Evolutionary conservation across 2,797 vertebrate species (phyloP).

Genomic region (Oreonectes daqikongensis): DNA sequence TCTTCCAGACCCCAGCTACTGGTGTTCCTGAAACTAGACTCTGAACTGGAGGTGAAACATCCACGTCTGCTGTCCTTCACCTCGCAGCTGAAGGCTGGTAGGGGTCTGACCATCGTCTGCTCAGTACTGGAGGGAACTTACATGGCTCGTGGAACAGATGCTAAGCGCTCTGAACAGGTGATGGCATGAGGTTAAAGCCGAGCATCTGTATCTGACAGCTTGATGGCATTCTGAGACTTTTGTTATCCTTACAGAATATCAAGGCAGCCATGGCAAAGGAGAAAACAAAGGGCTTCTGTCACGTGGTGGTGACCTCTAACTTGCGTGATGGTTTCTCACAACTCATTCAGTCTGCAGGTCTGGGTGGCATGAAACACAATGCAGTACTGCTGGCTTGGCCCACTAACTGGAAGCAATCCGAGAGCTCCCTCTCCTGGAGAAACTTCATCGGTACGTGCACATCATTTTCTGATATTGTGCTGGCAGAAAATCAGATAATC

Average conservation of each 20-base stretch:
- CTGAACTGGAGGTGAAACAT: conserved; percentile 83
- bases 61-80: conserved; percentile 89
- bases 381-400: conserved; percentile 95
- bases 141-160: conserved; percentile 80
- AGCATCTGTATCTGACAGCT: neutral
- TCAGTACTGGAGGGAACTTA: conserved; percentile 90
- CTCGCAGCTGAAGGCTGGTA: conserved; percentile 92
- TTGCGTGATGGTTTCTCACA: conserved; percentile 91
- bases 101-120: conserved; percentile 90
- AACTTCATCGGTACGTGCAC: conserved; percentile 88
- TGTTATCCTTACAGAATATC: conserved; percentile 76
- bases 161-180: conserved; percentile 86
- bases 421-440: conserved; percentile 80
- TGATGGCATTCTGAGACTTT: too few species aligned
- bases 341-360: conserved; percentile 92
- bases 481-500: conserved; percentile 22
- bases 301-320: conserved; percentile 89
- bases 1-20: conserved; percentile 86
- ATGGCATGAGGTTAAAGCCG: neutral
- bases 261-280: conserved; percentile 78
- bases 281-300: conserved; percentile 92
- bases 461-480: neutral
- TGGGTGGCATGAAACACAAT: conserved; percentile 97
- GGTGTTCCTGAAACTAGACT: conserved; percentile 87
- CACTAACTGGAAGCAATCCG: conserved; percentile 78